phyloP scores from a whole-genome alignment of 1,140 invertebrate species.

The Brachionus angularis region DNA sequence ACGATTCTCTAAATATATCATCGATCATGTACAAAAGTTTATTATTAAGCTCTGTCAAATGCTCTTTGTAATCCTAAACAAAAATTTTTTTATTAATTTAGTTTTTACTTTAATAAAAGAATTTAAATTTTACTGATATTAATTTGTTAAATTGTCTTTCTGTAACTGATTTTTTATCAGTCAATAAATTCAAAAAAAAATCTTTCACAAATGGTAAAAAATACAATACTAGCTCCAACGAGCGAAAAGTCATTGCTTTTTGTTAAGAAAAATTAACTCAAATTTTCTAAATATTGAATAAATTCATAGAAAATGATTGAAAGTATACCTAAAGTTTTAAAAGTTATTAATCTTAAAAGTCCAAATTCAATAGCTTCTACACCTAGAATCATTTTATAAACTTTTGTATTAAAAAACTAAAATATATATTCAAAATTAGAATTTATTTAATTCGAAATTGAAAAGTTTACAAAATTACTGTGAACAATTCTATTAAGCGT shows the following conservation, averaged over 20 bases:
- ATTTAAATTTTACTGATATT: background rate
- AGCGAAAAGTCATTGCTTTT: constrained; percentile 19
- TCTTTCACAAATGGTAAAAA: constrained; percentile 20
- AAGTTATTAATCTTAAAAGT: constrained; percentile 91
- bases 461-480: constrained; percentile 49
- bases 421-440: constrained; percentile 47
- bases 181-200: background rate
- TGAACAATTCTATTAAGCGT: constrained; percentile 77
- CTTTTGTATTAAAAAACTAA: constrained; percentile 82
- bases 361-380: constrained; percentile 88
- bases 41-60: constrained; percentile 81
- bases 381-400: constrained; percentile 86
- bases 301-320: too few species aligned
- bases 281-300: too few species aligned
- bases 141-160: constrained; percentile 41
- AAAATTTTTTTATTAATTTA: background rate
- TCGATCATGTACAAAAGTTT: constrained; percentile 85
- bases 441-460: constrained; percentile 11
- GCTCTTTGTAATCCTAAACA: constrained; percentile 65
- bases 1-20: constrained; percentile 66
- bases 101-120: background rate
- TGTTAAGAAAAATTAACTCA: background rate
- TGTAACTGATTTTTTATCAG: constrained; percentile 3
- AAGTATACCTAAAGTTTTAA: constrained; percentile 75
- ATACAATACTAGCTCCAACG: constrained; percentile 22